These are phyloP conservation scores for Trichopoda pennipes DNA, from an alignment of 2,888 invertebrate species.

Conservation along the genomic window DNA sequence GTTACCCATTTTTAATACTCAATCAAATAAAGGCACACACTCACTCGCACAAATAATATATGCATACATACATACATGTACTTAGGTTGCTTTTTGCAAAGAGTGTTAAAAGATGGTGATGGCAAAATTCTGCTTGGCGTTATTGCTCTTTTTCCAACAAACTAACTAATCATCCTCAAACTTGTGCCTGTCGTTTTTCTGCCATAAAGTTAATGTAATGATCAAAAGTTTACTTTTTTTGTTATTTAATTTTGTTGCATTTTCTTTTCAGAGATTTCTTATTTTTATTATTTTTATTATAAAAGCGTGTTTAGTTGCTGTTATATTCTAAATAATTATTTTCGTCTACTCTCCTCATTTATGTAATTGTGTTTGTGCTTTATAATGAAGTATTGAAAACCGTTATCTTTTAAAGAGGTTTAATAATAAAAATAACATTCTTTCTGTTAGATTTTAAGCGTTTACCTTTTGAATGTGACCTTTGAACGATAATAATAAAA, in stretches of 20 bases:
- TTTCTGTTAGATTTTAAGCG: neutral
- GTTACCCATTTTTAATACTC: neutral
- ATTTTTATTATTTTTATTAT: neutral
- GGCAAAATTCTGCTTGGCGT: neutral
- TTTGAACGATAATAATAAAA: too few relatives aligned
- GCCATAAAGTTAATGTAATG: slow-evolving; percentile 35
- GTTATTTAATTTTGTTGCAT: slow-evolving; percentile 10
- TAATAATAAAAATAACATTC: slow-evolving; percentile 5
- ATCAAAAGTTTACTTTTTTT: slow-evolving; percentile 10
- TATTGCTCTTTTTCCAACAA: slow-evolving; percentile 27
- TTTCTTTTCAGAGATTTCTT: slow-evolving; percentile 18
- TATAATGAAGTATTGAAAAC: neutral
- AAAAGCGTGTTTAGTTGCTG: neutral
- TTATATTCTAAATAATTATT: slow-evolving; percentile 13
- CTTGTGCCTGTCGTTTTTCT: slow-evolving; percentile 43
- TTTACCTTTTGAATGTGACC: neutral
- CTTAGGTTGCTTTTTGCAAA: neutral
- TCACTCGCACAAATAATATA: too few relatives aligned
- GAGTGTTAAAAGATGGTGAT: slow-evolving; percentile 32
- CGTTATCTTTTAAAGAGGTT: slow-evolving; percentile 23
- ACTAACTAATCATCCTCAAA: slow-evolving; percentile 45
- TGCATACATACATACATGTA: too few relatives aligned
- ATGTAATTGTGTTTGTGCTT: neutral
- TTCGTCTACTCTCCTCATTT: neutral
- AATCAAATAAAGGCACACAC: neutral